Evolutionary conservation across 2,113 vertebrate genomes (phyloP).

Genomic region (Rhagologus leucostigma): DNA sequence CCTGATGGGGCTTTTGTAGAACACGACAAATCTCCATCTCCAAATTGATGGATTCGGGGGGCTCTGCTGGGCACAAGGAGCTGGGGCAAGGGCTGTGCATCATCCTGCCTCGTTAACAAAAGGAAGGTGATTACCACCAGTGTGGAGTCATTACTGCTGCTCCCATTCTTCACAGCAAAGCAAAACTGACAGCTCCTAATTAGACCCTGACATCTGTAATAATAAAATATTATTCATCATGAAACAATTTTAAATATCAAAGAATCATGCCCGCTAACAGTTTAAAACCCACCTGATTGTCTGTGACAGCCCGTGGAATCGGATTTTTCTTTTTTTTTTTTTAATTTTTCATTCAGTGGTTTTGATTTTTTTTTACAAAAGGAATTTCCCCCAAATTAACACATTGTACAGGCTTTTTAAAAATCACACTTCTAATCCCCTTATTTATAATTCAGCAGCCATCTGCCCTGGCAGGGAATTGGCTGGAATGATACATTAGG

Average conservation of each 20-base stretch:
- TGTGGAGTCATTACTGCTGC: not conserved
- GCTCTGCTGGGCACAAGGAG: not conserved
- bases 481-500: not conserved
- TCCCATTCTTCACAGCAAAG: not conserved
- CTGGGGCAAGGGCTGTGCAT: not conserved
- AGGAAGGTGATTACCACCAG: not conserved
- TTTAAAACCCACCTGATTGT: not conserved
- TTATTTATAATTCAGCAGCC: constrained; percentile 57
- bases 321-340: not conserved
- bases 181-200: constrained; percentile 49
- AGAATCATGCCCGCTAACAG: not conserved
- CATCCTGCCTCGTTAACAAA: not conserved
- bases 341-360: not conserved
- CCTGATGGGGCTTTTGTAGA: not conserved
- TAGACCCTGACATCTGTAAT: constrained; percentile 44
- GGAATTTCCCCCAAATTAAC: constrained; percentile 28
- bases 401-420: not conserved
- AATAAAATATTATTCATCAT: constrained; percentile 63
- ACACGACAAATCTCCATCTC: not conserved
- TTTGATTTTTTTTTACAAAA: not conserved
- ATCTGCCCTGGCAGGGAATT: constrained; percentile 46
- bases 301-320: not conserved
- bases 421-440: constrained; percentile 30
- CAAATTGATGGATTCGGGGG: not conserved
- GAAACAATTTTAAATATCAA: constrained; percentile 48